phyloP scores from a whole-genome alignment of 2,113 vertebrate species.

The Eudyptes chrysolophus region DNA sequence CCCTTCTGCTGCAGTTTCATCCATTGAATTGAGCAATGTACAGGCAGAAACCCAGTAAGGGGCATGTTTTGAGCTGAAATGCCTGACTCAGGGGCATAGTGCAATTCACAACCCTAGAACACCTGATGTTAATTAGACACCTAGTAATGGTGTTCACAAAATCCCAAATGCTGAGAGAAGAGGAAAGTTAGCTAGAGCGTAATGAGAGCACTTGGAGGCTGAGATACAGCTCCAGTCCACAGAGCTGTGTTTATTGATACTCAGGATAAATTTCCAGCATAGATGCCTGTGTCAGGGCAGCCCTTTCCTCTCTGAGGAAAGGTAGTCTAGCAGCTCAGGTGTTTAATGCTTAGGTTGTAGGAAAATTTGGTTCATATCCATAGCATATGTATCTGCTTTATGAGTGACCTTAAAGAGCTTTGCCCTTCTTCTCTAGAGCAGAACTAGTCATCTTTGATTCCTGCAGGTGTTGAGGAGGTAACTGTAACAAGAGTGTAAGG shows the following conservation, averaged over 20 bases:
- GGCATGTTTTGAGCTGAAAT: background rate
- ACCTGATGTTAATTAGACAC: background rate
- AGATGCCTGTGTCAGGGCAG: background rate
- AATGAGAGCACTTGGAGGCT: background rate
- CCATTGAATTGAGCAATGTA: rapidly evolving
- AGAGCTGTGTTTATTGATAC: background rate
- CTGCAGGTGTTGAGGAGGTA: background rate
- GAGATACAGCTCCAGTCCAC: background rate
- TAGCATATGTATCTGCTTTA: background rate
- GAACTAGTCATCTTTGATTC: background rate
- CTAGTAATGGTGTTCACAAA: background rate
- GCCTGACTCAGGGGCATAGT: background rate
- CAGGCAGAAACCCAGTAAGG: background rate
- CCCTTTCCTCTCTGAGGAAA: background rate
- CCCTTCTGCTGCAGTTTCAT: background rate
- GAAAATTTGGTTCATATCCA: background rate
- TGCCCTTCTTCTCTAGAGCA: background rate
- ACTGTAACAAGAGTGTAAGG: background rate
- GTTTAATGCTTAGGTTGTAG: background rate
- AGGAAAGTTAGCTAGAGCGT: background rate
- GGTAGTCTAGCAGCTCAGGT: background rate
- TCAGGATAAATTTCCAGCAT: background rate
- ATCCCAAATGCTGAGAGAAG: background rate
- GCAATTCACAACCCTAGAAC: background rate
- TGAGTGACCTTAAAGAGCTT: background rate